Conservation (phyloP, 2,797 vertebrate species). For the Pteronotus mesoamericanus region DNA sequence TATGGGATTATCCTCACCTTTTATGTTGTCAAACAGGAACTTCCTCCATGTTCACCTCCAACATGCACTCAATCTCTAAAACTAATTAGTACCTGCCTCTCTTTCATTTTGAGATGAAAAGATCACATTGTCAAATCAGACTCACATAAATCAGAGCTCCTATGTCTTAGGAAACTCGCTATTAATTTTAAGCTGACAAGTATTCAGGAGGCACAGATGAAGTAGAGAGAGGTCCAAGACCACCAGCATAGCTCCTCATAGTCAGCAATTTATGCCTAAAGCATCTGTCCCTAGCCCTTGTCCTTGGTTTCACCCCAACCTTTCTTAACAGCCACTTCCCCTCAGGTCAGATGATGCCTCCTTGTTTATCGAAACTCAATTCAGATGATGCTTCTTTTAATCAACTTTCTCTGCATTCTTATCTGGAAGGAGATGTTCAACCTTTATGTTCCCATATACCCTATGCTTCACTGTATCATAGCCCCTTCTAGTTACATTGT, state of each 20-base stretch:
- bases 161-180: not conserved
- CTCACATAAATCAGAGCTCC: not conserved
- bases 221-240: not conserved
- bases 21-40: not conserved
- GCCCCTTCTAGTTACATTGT: not conserved
- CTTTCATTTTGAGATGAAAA: not conserved
- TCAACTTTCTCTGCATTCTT: not conserved
- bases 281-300: not conserved
- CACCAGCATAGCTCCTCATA: accelerated
- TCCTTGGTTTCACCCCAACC: too few species aligned
- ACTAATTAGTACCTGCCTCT: not conserved
- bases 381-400: not conserved
- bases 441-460: not conserved
- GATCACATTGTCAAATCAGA: not conserved
- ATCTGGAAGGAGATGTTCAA: not conserved
- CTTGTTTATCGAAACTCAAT: not conserved
- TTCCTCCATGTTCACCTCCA: not conserved
- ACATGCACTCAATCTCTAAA: not conserved
- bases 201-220: not conserved
- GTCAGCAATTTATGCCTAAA: not conserved
- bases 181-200: not conserved
- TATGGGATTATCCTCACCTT: not conserved
- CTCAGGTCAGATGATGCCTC: not conserved
- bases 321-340: not conserved
- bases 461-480: not conserved